These are phyloP conservation scores for Perithous albicinctus DNA, from an alignment of 2,888 invertebrate species.

Conservation along the genomic window DNA sequence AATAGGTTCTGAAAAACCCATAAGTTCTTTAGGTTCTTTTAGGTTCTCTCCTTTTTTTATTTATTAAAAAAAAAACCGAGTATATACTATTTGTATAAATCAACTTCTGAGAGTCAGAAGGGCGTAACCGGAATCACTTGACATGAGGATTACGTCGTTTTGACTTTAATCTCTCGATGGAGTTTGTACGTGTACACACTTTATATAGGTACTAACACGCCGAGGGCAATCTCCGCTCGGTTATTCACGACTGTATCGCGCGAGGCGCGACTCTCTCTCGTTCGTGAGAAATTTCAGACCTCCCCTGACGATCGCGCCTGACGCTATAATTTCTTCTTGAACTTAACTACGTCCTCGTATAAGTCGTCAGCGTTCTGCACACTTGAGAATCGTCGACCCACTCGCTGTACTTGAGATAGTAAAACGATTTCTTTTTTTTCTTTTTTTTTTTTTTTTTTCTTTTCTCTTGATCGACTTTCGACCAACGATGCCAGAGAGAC, in stretches of 20 bases:
- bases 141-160: not conserved
- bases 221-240: conserved; percentile 56
- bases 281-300: conserved; percentile 56
- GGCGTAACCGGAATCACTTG: not conserved
- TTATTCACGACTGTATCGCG: conserved; percentile 37
- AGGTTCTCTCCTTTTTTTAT: too few relatives aligned
- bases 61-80: too few relatives aligned
- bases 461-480: conserved; percentile 50
- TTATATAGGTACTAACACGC: conserved; percentile 6
- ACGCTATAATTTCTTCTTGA: conserved; percentile 28
- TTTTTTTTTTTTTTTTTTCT: conserved; percentile 39
- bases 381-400: conserved; percentile 8
- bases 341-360: conserved; percentile 9
- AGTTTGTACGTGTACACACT: not conserved
- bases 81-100: too few relatives aligned
- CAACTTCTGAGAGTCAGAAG: not conserved
- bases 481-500: conserved; percentile 9
- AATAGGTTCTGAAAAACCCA: too few relatives aligned
- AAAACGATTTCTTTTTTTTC: conserved; percentile 17
- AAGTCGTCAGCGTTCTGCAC: not conserved
- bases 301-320: conserved; percentile 28
- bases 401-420: conserved; percentile 1
- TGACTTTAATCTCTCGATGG: not conserved
- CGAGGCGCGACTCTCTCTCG: conserved; percentile 13
- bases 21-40: too few relatives aligned